A percentile compares a stretch with the other conserved stretches of the same genome.
phyloP scores from a whole-genome alignment of 1,140 invertebrate genomes.

The Drosophila nigrodunni region DNA sequence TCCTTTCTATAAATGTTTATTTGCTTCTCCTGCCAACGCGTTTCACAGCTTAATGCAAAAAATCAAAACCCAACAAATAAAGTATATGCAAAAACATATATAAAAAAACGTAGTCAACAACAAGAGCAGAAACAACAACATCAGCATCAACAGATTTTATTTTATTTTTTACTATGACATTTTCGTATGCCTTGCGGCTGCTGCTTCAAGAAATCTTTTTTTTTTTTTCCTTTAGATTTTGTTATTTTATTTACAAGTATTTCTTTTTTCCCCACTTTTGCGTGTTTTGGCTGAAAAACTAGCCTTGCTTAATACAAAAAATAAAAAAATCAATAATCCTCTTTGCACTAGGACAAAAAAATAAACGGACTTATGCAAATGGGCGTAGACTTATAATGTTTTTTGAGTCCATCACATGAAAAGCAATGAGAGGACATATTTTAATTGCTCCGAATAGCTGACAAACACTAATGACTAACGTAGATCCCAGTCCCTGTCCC shows the following conservation, averaged over 20 bases:
- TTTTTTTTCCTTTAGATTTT: slow-evolving; percentile 21
- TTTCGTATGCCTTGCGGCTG: slow-evolving; percentile 49
- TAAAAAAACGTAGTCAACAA: not conserved
- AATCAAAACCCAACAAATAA: slow-evolving; percentile 38
- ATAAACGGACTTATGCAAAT: slow-evolving; percentile 59
- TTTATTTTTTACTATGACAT: slow-evolving; percentile 57
- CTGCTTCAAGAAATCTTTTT: slow-evolving; percentile 48
- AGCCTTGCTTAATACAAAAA: slow-evolving; percentile 8
- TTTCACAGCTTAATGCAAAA: slow-evolving; percentile 53
- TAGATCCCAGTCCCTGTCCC: not conserved
- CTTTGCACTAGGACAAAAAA: slow-evolving; percentile 62
- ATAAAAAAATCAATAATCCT: slow-evolving; percentile 74
- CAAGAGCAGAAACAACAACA: slow-evolving; percentile 6
- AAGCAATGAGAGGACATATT: slow-evolving; percentile 61
- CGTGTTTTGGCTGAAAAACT: slow-evolving; percentile 31
- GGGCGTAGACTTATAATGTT: slow-evolving; percentile 6
- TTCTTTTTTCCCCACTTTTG: slow-evolving; percentile 12
- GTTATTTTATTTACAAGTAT: slow-evolving; percentile 19
- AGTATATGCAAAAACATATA: too few relatives aligned
- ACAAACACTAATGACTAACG: slow-evolving; percentile 60
- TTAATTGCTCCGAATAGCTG: slow-evolving; percentile 66
- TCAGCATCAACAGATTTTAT: slow-evolving; percentile 26
- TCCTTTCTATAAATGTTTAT: slow-evolving; percentile 50
- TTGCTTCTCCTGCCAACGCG: slow-evolving; percentile 57
- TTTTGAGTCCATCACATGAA: slow-evolving; percentile 15